Conservation (phyloP, 2,113 vertebrate species). For the Solenodon paradoxus region DNA sequence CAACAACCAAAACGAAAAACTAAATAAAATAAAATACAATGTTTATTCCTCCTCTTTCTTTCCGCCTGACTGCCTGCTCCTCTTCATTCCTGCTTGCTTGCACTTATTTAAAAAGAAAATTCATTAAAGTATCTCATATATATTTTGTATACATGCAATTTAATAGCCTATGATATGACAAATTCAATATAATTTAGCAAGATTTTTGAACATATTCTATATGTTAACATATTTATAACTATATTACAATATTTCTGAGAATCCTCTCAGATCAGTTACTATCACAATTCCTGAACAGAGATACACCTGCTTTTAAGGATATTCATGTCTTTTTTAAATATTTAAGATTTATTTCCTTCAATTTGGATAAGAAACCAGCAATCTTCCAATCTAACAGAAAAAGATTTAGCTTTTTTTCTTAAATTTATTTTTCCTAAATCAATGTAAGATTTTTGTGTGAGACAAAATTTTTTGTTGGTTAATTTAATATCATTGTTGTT, state of each 20-base stretch:
- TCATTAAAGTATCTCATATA: background rate
- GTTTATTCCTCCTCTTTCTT: no score
- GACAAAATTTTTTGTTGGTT: conserved; percentile 27
- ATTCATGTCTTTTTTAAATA: conserved; percentile 41
- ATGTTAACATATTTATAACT: conserved; percentile 13
- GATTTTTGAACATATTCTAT: background rate
- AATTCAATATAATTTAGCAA: conserved; percentile 35
- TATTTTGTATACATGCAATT: conserved; percentile 8
- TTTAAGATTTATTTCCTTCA: conserved; percentile 44
- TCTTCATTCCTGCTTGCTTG: no score
- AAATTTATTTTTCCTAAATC: background rate
- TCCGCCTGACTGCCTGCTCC: no score
- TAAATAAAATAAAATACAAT: no score
- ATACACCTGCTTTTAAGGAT: conserved; percentile 19
- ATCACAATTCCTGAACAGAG: conserved; percentile 11
- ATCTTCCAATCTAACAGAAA: conserved; percentile 42
- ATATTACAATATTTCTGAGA: conserved; percentile 41
- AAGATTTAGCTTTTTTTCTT: conserved; percentile 32
- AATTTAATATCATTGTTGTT: conserved; percentile 29
- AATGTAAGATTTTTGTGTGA: background rate
- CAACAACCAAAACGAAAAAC: conserved; percentile 34
- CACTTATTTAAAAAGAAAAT: no score
- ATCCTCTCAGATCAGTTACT: conserved; percentile 6
- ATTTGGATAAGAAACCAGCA: background rate
- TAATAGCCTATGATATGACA: conserved; percentile 26